Evolutionary conservation across 2,888 invertebrate species (phyloP).

Genomic region (Boloria euphrosyne): DNA sequence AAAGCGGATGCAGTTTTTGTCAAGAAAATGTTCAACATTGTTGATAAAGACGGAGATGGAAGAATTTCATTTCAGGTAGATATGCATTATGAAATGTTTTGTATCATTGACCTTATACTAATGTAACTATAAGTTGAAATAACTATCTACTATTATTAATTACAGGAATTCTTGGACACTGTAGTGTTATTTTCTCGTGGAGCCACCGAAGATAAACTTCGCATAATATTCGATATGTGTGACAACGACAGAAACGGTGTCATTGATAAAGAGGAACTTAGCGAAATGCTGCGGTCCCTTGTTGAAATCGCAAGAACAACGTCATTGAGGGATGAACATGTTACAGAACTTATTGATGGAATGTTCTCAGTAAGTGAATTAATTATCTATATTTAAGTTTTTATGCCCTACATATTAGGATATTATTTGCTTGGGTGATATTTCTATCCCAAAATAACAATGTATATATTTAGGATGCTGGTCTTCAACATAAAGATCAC

Average conservation of each 20-base stretch:
- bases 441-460: too few relatives aligned
- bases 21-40: conserved; percentile 98
- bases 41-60: conserved; percentile 96
- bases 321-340: conserved; percentile 93
- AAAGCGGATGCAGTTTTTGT: conserved; percentile 96
- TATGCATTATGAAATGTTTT: background rate
- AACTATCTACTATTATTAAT: background rate
- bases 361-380: conserved; percentile 89
- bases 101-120: too few relatives aligned
- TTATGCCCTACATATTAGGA: background rate
- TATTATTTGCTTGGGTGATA: too few relatives aligned
- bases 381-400: background rate
- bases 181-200: conserved; percentile 95
- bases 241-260: conserved; percentile 97
- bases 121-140: too few relatives aligned
- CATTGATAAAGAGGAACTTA: conserved; percentile 95
- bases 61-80: conserved; percentile 94
- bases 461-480: conserved; percentile 85
- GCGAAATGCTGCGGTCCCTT: conserved; percentile 95
- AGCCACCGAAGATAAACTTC: conserved; percentile 94
- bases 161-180: conserved; percentile 94
- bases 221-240: conserved; percentile 98
- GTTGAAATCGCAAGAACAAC: conserved; percentile 97
- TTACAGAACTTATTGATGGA: conserved; percentile 95
- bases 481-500: conserved; percentile 93